Evolutionary conservation across 2,888 invertebrate genomes (phyloP), one percentile per base, ranked within the genome.

Genomic region (Piscicola geometra): DNA sequence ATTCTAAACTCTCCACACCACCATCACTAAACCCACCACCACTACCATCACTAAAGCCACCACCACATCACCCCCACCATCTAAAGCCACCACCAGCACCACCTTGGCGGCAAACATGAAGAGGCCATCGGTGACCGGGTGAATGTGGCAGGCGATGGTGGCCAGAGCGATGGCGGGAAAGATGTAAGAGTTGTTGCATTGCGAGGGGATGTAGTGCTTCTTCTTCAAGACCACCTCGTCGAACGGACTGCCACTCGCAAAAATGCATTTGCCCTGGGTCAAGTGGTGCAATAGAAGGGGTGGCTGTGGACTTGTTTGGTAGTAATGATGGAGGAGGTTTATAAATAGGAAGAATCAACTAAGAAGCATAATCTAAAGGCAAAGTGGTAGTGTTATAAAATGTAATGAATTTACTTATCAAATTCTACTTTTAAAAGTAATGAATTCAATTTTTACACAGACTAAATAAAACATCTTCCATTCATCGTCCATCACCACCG

Each of bases 191-290:
- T 86, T 86, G 80, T 86, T 85, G 76, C 97, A 98, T 85, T 99
- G 99, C 0, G 98, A 98, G 0, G 98, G 93, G 79, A 90, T 89
- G 86, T 88, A 95, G 2, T 90, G 90, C 85, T 91, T 91, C 36
- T 92, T 93, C 71, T 90, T 89, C 82, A 90, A 88, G 21, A 89
- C 88, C 1, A 95, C 93, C 1, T 93, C 90, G 9, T 91, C 91
- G 87, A 99, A 99, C 0, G 98, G 98, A 33, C 95, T 96, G 9
- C 98, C 98, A 32, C 95, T 95, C 0, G 95, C 92, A 87, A 95
- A 99, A 74, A 98, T 90, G 80, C 91, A 92, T 75, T 91, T 90
- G 28, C 96, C 98, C 66, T 50, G 66, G n/a, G n/a, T n/a, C n/a
- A n/a, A n/a, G n/a, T n/a, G n/a, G n/a, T n/a, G n/a, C n/a, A n/a